These are phyloP conservation scores for Orchestes rusci DNA, from an alignment of 2,888 invertebrate genomes.

Conservation along the genomic window DNA sequence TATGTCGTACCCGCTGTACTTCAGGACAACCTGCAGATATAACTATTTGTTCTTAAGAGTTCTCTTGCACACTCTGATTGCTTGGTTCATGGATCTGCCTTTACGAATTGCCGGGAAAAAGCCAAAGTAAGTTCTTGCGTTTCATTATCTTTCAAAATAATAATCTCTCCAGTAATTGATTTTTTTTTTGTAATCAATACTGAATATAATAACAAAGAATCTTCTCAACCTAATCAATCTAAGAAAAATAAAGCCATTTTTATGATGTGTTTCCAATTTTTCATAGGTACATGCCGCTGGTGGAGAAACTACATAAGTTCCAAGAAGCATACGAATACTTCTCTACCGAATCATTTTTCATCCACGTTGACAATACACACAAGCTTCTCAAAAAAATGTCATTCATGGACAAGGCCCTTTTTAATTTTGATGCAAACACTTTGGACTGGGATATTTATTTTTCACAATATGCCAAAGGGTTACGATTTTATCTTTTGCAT, in stretches of 20 bases:
- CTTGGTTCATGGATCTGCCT: constrained; percentile 3
- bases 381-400: constrained; percentile 53
- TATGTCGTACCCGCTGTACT: constrained; percentile 6
- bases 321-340: constrained; percentile 38
- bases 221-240: too few relatives aligned
- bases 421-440: constrained; percentile 60
- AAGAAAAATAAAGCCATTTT: too few relatives aligned
- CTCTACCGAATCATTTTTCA: constrained; percentile 68
- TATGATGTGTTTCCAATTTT: not conserved
- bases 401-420: constrained; percentile 50
- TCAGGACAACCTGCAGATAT: constrained; percentile 15
- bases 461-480: constrained; percentile 61
- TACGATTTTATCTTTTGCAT: constrained; percentile 69
- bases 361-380: constrained; percentile 55
- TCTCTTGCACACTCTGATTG: constrained; percentile 14
- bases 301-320: constrained; percentile 12
- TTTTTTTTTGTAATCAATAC: too few relatives aligned
- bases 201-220: too few relatives aligned
- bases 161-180: too few relatives aligned
- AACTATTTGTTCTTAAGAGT: constrained; percentile 15
- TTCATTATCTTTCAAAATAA: too few relatives aligned
- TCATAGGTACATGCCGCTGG: not conserved
- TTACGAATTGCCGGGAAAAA: constrained; percentile 9
- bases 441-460: constrained; percentile 73
- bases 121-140: constrained; percentile 19